These are phyloP conservation scores for Venturia canescens DNA, from an alignment of 1,140 invertebrate genomes.

Conservation along the genomic window DNA sequence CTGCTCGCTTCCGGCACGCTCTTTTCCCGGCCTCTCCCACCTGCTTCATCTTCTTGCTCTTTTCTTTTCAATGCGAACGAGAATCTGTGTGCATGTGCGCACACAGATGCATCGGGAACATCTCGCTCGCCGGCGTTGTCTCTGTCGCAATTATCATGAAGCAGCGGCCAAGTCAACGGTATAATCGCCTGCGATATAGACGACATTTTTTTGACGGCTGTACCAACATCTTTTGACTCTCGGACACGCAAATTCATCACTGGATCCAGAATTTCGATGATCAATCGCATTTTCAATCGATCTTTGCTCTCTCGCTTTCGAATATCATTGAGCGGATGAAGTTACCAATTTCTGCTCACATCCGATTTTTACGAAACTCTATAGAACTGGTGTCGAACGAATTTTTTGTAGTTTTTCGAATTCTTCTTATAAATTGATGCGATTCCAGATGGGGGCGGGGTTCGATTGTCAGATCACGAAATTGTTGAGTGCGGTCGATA, in stretches of 20 bases:
- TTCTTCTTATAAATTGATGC: too few relatives aligned
- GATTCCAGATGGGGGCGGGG: too few relatives aligned
- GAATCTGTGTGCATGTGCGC: conserved; percentile 38
- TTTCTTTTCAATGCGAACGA: conserved; percentile 40
- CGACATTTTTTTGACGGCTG: not conserved
- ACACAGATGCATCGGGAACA: conserved; percentile 37
- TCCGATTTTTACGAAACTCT: too few relatives aligned
- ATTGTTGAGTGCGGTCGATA: too few relatives aligned
- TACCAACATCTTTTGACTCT: not conserved
- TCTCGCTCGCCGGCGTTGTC: conserved; percentile 50
- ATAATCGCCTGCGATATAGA: not conserved
- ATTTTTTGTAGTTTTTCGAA: too few relatives aligned
- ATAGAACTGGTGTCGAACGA: too few relatives aligned
- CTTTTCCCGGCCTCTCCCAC: conserved; percentile 61
- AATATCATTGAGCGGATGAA: too few relatives aligned
- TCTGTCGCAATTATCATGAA: conserved; percentile 16
- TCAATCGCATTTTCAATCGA: too few relatives aligned
- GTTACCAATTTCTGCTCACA: too few relatives aligned
- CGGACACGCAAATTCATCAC: not conserved
- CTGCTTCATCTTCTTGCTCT: conserved; percentile 57
- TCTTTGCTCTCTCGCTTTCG: too few relatives aligned
- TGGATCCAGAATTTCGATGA: too few relatives aligned
- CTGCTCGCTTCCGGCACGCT: conserved; percentile 76
- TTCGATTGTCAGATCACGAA: too few relatives aligned
- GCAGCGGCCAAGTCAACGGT: not conserved